Percentiles rank a stretch among this genome's conserved stretches.
These are phyloP conservation scores for Lethenteron camtschaticum DNA, from an alignment of 2,113 vertebrate species.

Conservation along the genomic window DNA sequence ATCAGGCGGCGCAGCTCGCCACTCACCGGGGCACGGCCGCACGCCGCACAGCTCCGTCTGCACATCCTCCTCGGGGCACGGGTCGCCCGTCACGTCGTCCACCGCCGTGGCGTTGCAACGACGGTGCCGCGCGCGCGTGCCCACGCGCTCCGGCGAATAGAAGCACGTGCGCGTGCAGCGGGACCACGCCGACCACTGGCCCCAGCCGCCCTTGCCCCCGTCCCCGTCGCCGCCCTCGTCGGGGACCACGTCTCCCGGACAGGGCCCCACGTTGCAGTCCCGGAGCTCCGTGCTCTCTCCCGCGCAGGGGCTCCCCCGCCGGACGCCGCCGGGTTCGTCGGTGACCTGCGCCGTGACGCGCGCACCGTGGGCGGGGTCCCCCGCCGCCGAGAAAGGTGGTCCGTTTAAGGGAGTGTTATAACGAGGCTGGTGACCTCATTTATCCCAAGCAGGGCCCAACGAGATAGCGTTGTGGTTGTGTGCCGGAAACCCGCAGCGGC, in stretches of 20 bases:
- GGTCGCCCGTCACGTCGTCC: background rate
- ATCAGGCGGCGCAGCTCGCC: background rate
- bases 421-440: too few species aligned
- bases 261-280: conserved; percentile 27
- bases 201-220: conserved; percentile 18
- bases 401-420: too few species aligned
- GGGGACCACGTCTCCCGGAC: conserved; percentile 18
- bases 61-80: conserved; percentile 25
- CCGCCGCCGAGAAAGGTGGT: too few species aligned
- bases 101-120: conserved; percentile 22
- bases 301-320: conserved; percentile 23
- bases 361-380: too few species aligned
- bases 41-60: conserved; percentile 43
- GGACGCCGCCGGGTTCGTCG: conserved; percentile 22
- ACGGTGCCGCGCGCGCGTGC: conserved; percentile 25
- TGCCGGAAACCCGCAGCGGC: too few species aligned
- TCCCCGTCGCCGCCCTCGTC: background rate
- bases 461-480: too few species aligned
- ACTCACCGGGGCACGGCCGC: conserved; percentile 31
- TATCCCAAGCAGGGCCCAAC: too few species aligned
- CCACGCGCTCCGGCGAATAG: conserved; percentile 26
- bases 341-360: conserved; percentile 23
- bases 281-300: conserved; percentile 34
- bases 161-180: conserved; percentile 54
- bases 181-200: conserved; percentile 40